phyloP scores from a whole-genome alignment of 2,113 vertebrate species.

The Salvelinus sp. region DNA sequence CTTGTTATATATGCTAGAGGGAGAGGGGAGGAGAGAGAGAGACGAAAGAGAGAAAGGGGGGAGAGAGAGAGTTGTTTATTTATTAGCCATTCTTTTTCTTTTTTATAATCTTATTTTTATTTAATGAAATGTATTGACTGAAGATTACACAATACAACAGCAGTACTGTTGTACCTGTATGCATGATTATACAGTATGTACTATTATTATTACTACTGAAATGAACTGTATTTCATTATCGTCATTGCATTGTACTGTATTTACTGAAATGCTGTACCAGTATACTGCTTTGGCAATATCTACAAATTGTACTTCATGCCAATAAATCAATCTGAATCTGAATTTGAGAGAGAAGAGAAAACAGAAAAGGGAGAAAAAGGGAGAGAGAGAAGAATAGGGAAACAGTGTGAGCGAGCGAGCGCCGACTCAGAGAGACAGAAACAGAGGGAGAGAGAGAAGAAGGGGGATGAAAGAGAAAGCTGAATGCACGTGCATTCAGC shows the following conservation, averaged over 20 bases:
- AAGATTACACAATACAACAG: no score
- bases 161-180: not conserved
- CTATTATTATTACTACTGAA: no score
- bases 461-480: not conserved
- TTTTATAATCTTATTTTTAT: no score
- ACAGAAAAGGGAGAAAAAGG: conserved; percentile 25
- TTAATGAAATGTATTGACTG: not conserved
- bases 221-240: no score
- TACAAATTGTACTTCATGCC: no score
- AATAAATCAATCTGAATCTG: no score
- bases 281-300: no score
- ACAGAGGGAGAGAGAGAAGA: conserved; percentile 27
- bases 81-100: no score
- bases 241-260: no score
- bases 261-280: no score
- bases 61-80: not conserved
- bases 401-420: not conserved
- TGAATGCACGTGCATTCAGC: conserved; percentile 13
- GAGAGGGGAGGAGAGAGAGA: not conserved
- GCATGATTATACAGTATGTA: no score
- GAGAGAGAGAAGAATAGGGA: not conserved
- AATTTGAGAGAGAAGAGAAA: not conserved
- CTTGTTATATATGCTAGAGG: no score
- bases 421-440: conserved; percentile 6
- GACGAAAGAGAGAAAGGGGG: not conserved